Evolutionary conservation across 1,140 invertebrate genomes (phyloP), one percentile per base, ranked within the genome.

Genomic region (Drosophila melanica): DNA sequence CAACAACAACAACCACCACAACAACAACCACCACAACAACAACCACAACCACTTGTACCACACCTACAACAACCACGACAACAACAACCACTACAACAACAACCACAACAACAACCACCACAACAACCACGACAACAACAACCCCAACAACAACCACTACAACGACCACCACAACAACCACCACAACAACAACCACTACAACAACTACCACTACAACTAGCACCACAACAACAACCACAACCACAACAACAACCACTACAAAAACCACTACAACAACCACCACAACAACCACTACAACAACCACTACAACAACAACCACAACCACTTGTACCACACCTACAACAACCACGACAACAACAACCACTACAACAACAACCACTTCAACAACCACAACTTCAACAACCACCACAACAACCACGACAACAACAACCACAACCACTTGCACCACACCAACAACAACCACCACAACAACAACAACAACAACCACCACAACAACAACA

Each of bases 291-390:
- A n/a, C n/a, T n/a, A n/a, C n/a, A n/a, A n/a, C n/a, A n/a, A n/a
- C n/a, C n/a, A n/a, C n/a, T n/a, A n/a, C 16, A n/a, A 63, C 23
- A 30, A n/a, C 48, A 4, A 50, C 59, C 35, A 70, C 67, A 37
- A 27, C 48, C 12, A 47, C 16, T 0, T 54, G 42, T n/a, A 16
- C 12, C 4, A 37, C 39, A 11, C 20, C 37, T n/a, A 41, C 53
- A 0, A 55, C 18, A 0, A 11, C 9, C 1, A 42, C 11, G 2
- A 51, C 48, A 1, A 11, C 27, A 10, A 9, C 30, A 14, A 50
- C 65, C 44, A 48, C 57, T 3, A 30, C 44, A 3, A 62, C 58
- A 50, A 50, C 45, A 39, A 48, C 45, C 30, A 60, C 45, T 3
- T 27, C 20, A 20, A 4, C 50, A 11, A 65, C 27, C n/a, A n/a